Conservation (phyloP, 2,113 vertebrate species). For the Petrocephalus microphthalmus region DNA sequence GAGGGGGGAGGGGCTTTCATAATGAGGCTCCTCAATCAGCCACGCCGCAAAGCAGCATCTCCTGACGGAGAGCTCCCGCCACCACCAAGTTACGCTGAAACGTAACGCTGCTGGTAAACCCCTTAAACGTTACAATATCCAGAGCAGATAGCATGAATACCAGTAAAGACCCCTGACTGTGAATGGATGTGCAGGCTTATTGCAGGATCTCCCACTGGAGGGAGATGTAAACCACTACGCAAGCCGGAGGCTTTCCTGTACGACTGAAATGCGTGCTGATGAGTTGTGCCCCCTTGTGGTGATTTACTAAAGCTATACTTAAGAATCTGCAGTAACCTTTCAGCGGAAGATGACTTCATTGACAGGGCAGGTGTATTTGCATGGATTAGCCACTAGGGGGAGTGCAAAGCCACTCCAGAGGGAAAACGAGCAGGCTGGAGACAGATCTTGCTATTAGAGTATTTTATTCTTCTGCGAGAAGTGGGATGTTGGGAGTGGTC, state of each 20-base stretch:
- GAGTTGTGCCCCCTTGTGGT: neutral
- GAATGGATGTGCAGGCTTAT: neutral
- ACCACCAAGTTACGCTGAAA: neutral
- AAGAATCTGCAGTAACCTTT: neutral
- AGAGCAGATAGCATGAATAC: neutral
- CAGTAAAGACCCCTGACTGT: neutral
- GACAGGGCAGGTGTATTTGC: neutral
- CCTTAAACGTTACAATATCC: neutral
- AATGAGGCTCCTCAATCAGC: neutral
- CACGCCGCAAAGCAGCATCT: neutral
- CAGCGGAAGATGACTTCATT: neutral
- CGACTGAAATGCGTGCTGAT: neutral
- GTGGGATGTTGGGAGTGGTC: neutral
- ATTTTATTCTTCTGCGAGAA: neutral
- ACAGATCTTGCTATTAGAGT: neutral
- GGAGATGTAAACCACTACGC: neutral
- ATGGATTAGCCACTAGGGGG: neutral
- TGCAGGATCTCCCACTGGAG: neutral
- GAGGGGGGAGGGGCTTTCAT: constrained; percentile 12
- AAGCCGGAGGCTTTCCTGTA: neutral
- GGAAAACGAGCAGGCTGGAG: neutral
- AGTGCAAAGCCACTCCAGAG: neutral
- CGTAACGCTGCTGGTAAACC: neutral
- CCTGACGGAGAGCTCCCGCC: neutral
- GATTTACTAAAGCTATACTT: neutral